phyloP scores from a whole-genome alignment of 2,888 invertebrate species.

The Dastarcus helophoroides region DNA sequence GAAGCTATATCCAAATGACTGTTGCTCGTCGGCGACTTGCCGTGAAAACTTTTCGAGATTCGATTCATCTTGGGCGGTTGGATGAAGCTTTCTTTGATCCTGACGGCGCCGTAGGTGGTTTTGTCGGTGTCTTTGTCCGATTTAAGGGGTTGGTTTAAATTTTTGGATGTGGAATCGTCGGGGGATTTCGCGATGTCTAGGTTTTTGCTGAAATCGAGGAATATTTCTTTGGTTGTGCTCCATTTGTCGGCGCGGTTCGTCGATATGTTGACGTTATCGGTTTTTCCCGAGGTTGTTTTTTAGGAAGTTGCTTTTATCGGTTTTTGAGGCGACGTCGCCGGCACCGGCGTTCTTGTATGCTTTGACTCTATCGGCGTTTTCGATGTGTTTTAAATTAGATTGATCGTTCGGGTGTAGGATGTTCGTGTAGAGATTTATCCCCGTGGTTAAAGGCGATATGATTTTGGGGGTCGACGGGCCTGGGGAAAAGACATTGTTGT shows the following conservation, averaged over 20 bases:
- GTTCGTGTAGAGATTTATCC: slow-evolving; percentile 22
- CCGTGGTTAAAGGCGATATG: slow-evolving; percentile 19
- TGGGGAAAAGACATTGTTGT: slow-evolving; percentile 9
- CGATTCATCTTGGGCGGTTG: slow-evolving; percentile 39
- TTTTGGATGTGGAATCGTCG: slow-evolving; percentile 7
- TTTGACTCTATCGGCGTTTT: slow-evolving; percentile 23
- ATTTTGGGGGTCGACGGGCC: slow-evolving; percentile 10
- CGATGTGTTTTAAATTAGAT: slow-evolving; percentile 19
- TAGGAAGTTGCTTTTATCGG: slow-evolving; percentile 15
- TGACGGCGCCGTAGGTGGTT: slow-evolving; percentile 33
- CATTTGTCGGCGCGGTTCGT: slow-evolving; percentile 27
- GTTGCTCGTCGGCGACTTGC: slow-evolving; percentile 27
- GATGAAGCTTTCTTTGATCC: slow-evolving; percentile 41
- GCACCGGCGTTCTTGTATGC: slow-evolving; percentile 16
- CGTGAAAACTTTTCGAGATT: slow-evolving; percentile 39
- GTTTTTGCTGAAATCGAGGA: slow-evolving; percentile 22
- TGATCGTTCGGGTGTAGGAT: slow-evolving; percentile 16
- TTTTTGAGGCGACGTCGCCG: slow-evolving; percentile 16
- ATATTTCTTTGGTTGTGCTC: slow-evolving; percentile 31
- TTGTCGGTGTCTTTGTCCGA: slow-evolving; percentile 10
- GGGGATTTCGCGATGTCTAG: slow-evolving; percentile 6
- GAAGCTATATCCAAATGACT: slow-evolving; percentile 21
- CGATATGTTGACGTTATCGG: slow-evolving; percentile 21
- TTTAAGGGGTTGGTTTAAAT: slow-evolving; percentile 10
- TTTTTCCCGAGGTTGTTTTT: too few species aligned